Conservation (phyloP, 2,888 invertebrate species). For the Opisthograptis luteolata region DNA sequence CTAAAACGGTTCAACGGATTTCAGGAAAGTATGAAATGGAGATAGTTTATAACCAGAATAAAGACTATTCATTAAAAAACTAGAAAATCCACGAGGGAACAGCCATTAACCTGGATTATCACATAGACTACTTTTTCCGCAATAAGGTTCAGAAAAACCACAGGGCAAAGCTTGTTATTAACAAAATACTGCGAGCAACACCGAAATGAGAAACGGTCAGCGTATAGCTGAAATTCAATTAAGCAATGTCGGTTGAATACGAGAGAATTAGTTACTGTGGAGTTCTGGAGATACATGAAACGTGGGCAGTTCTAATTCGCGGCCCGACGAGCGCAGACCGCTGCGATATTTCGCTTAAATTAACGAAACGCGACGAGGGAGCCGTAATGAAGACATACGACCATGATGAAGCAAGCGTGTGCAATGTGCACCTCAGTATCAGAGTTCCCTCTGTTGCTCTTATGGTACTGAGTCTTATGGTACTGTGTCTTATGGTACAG, state of each 20-base stretch:
- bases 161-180: not conserved
- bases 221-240: not conserved
- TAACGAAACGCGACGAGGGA: conserved; percentile 25
- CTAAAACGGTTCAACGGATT: too few species aligned
- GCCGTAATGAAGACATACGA: conserved; percentile 31
- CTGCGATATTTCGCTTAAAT: conserved; percentile 25
- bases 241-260: not conserved
- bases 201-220: not conserved
- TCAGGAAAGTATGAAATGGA: too few species aligned
- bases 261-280: not conserved
- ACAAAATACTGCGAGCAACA: not conserved
- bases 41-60: too few species aligned
- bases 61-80: too few species aligned
- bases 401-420: not conserved
- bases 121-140: too few species aligned
- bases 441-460: not conserved
- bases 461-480: too few species aligned
- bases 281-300: conserved; percentile 8
- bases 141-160: too few species aligned
- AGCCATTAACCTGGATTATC: too few species aligned
- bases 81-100: too few species aligned
- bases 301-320: conserved; percentile 7
- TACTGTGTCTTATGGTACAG: too few species aligned
- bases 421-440: not conserved
- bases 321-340: not conserved